Percentiles rank a stretch among this genome's conserved stretches.
Evolutionary conservation across 2,797 vertebrate genomes (phyloP).

Genomic region (Anguilla marmorata): DNA sequence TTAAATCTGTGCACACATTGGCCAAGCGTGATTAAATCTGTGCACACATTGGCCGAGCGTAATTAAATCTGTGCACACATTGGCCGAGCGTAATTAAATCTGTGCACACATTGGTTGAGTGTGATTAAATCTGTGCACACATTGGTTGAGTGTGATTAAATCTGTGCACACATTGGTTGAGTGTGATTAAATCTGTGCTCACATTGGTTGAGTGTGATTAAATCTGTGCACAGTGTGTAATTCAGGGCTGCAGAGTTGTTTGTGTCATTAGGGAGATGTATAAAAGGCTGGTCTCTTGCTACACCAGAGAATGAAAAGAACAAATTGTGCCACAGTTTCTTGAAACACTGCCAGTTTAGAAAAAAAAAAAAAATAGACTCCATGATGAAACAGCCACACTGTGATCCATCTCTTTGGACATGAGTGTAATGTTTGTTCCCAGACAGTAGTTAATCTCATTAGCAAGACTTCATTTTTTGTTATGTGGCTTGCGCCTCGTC

Average conservation of each 20-base stretch:
- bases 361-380: constrained; percentile 39
- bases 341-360: constrained; percentile 56
- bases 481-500: constrained; percentile 47
- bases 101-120: too few species aligned
- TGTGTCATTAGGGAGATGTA: constrained; percentile 5
- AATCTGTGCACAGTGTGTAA: neutral
- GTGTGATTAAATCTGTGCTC: neutral
- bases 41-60: neutral
- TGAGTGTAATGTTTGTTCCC: neutral
- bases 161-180: too few species aligned
- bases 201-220: neutral
- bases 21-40: neutral
- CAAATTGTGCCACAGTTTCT: constrained; percentile 58
- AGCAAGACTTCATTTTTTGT: constrained; percentile 33
- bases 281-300: constrained; percentile 45
- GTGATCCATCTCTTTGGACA: constrained; percentile 13
- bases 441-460: constrained; percentile 19
- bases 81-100: too few species aligned
- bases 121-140: too few species aligned
- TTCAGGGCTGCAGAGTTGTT: neutral
- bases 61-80: neutral
- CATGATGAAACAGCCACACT: neutral
- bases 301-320: constrained; percentile 49
- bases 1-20: neutral
- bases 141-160: too few species aligned